phyloP scores from a whole-genome alignment of 2,113 vertebrate genomes.

The Callipepla squamata region DNA sequence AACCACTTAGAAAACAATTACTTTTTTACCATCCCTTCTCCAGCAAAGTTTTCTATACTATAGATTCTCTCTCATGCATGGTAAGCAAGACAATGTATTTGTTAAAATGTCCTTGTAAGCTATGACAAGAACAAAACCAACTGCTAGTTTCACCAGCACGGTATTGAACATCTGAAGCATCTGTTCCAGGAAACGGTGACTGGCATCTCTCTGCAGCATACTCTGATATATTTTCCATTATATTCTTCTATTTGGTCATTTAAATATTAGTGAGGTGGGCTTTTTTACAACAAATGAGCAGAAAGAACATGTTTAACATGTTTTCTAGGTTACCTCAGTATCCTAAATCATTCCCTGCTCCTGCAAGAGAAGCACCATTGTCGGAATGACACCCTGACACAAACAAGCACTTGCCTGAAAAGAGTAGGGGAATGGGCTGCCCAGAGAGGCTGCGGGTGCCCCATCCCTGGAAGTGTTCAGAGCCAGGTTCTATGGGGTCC shows the following conservation, averaged over 20 bases:
- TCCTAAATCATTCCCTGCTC: neutral
- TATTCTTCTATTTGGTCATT: conserved; percentile 1
- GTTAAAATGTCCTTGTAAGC: conserved; percentile 35
- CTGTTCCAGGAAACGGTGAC: neutral
- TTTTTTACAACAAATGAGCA: neutral
- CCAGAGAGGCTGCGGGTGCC: neutral
- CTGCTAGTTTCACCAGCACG: neutral
- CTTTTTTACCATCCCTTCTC: neutral
- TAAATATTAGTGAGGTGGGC: conserved; percentile 1
- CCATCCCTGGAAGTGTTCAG: neutral
- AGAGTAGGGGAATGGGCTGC: neutral
- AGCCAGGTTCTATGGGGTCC: neutral
- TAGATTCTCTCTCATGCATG: neutral
- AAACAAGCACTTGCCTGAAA: neutral
- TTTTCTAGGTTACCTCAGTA: neutral
- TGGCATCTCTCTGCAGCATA: neutral
- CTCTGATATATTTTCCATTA: neutral
- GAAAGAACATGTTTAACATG: neutral
- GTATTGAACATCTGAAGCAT: conserved; percentile 34
- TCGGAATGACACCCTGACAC: neutral
- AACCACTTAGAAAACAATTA: neutral
- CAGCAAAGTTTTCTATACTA: neutral
- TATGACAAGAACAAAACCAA: neutral
- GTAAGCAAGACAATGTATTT: neutral
- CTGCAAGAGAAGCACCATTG: fast-evolving